phyloP scores from a whole-genome alignment of 53 echinoderm and acorn worm genomes.

The Patiria pectinifera region DNA sequence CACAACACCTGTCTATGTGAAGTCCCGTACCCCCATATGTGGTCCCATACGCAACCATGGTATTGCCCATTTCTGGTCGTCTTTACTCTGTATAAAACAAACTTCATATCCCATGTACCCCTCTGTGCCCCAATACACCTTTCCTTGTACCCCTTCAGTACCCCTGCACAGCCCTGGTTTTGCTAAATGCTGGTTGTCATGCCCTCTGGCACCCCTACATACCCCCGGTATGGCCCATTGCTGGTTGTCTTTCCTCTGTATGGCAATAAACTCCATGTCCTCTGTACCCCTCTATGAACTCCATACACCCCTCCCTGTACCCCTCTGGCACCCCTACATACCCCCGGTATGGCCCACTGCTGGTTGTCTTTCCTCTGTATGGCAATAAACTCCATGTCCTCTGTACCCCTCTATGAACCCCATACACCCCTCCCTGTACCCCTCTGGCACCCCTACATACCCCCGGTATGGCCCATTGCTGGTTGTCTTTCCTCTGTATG shows the following conservation, averaged over 20 bases:
- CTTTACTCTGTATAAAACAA: too few relatives aligned
- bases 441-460: slow-evolving; percentile 26
- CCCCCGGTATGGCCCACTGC: slow-evolving; percentile 42
- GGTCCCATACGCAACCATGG: too few relatives aligned
- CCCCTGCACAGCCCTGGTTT: too few relatives aligned
- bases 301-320: not conserved
- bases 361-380: slow-evolving; percentile 46
- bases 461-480: slow-evolving; percentile 85
- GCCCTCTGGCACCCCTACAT: not conserved
- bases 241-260: slow-evolving; percentile 35
- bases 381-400: slow-evolving; percentile 41
- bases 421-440: not conserved
- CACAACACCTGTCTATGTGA: too few relatives aligned
- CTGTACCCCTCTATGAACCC: slow-evolving; percentile 12
- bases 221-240: slow-evolving; percentile 52
- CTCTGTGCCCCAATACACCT: too few relatives aligned
- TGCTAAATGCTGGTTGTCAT: too few relatives aligned
- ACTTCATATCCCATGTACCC: too few relatives aligned
- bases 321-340: not conserved
- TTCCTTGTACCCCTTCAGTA: too few relatives aligned
- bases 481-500: slow-evolving; percentile 78
- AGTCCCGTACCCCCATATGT: too few relatives aligned
- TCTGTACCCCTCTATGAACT: slow-evolving; percentile 29
- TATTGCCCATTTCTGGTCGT: too few relatives aligned
- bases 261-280: slow-evolving; percentile 43